A percentile compares a stretch with the other conserved stretches of the same genome.
phyloP scores from a whole-genome alignment of 1,140 invertebrate genomes.

The Phenacoccus solenopsis region DNA sequence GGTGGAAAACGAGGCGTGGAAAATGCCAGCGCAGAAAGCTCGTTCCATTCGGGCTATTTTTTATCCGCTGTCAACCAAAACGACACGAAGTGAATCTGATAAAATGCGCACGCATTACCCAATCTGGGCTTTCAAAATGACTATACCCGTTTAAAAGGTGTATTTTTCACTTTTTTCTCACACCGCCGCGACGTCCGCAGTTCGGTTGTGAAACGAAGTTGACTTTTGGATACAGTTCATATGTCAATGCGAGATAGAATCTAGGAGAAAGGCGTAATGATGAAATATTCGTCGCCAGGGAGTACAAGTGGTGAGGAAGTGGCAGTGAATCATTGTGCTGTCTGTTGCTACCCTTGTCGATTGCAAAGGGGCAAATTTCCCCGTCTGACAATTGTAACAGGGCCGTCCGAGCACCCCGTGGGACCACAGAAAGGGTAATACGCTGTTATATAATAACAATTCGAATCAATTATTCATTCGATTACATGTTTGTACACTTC shows the following conservation, averaged over 20 bases:
- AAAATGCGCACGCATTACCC: not conserved
- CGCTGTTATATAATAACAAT: constrained; percentile 24
- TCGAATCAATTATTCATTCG: constrained; percentile 26
- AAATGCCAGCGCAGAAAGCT: no score
- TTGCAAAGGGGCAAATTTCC: constrained; percentile 18
- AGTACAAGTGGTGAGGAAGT: constrained; percentile 15
- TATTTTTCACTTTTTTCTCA: not conserved
- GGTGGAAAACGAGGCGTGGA: no score
- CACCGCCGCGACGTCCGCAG: no score
- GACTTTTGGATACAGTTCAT: constrained; percentile 12
- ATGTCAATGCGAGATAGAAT: constrained; percentile 20
- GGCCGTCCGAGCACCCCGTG: constrained; percentile 6
- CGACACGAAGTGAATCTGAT: not conserved
- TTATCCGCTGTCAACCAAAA: no score
- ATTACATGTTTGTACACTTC: constrained; percentile 26
- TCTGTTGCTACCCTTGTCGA: constrained; percentile 10
- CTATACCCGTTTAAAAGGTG: not conserved
- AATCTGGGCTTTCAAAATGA: not conserved
- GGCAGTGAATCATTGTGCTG: constrained; percentile 8
- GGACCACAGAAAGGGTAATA: constrained; percentile 17
- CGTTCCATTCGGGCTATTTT: no score
- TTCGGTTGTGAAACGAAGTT: not conserved
- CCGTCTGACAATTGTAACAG: constrained; percentile 8
- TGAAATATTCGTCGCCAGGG: constrained; percentile 37
- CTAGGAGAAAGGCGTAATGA: constrained; percentile 34